Conservation (phyloP, 2,888 invertebrate genomes). For the Drosophila subquinaria region DNA sequence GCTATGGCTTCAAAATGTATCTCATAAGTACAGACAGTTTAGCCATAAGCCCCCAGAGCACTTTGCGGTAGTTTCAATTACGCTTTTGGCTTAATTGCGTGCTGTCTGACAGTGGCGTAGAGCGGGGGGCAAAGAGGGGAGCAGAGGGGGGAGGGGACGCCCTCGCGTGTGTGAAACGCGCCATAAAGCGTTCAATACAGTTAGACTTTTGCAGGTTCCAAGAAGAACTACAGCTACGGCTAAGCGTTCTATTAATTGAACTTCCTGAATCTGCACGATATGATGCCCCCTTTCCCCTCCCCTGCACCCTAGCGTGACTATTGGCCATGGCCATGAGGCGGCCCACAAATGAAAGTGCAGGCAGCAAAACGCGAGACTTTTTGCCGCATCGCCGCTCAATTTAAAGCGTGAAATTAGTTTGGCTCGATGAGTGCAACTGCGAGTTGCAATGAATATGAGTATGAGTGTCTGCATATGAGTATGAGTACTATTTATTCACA, state of each 20-base stretch:
- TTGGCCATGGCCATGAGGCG: constrained; percentile 37
- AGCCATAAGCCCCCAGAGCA: constrained; percentile 45
- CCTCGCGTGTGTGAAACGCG: constrained; percentile 77
- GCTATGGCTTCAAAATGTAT: constrained; percentile 59
- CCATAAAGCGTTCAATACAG: constrained; percentile 81
- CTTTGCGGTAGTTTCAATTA: constrained; percentile 81
- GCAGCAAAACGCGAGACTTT: constrained; percentile 44
- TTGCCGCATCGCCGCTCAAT: constrained; percentile 81
- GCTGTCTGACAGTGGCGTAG: constrained; percentile 4
- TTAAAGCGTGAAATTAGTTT: constrained; percentile 83
- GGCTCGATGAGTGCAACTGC: constrained; percentile 30
- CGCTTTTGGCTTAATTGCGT: constrained; percentile 68
- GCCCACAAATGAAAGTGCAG: constrained; percentile 61
- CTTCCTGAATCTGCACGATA: constrained; percentile 76
- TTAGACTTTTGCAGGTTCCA: constrained; percentile 59
- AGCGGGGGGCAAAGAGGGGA: background rate
- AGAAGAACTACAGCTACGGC: constrained; percentile 64
- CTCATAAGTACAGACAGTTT: constrained; percentile 60
- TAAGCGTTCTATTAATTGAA: constrained; percentile 82
- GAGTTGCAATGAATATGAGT: constrained; percentile 11
- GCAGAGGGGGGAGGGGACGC: background rate
- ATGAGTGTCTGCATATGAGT: constrained; percentile 6
- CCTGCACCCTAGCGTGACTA: constrained; percentile 30
- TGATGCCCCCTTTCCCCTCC: background rate
- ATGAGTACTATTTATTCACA: constrained; percentile 26